phyloP scores from a whole-genome alignment of 2,888 invertebrate species.

The Apodemia hepburni region DNA sequence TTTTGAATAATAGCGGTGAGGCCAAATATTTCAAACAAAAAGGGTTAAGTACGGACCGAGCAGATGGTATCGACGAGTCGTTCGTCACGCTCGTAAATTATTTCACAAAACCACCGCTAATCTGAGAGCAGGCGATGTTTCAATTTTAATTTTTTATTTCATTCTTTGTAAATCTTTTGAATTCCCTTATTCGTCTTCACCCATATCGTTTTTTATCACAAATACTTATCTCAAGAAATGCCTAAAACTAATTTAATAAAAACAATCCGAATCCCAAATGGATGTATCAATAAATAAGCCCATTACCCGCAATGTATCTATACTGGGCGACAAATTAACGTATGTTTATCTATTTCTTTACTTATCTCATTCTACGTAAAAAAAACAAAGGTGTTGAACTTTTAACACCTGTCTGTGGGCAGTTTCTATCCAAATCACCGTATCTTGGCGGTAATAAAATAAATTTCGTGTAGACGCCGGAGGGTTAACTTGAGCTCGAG shows the following conservation, averaged over 20 bases:
- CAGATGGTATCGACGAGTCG: slow-evolving; percentile 75
- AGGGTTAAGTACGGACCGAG: slow-evolving; percentile 69
- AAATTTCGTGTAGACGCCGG: slow-evolving; percentile 76
- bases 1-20: slow-evolving; percentile 75
- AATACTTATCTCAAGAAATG: slow-evolving; percentile 50
- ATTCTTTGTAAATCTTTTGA: slow-evolving; percentile 48
- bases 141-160: slow-evolving; percentile 70
- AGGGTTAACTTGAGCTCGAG: slow-evolving; percentile 63
- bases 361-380: slow-evolving; percentile 63
- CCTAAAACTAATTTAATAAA: slow-evolving; percentile 48
- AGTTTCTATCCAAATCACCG: slow-evolving; percentile 75
- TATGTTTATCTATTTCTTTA: slow-evolving; percentile 67
- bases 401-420: slow-evolving; percentile 77
- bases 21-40: slow-evolving; percentile 72
- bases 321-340: slow-evolving; percentile 56
- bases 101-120: slow-evolving; percentile 74
- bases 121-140: slow-evolving; percentile 70
- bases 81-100: slow-evolving; percentile 79
- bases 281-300: slow-evolving; percentile 46
- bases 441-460: slow-evolving; percentile 78
- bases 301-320: slow-evolving; percentile 64
- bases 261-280: slow-evolving; percentile 53
- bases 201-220: slow-evolving; percentile 42
- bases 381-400: slow-evolving; percentile 72
- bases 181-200: slow-evolving; percentile 51